phyloP scores from a whole-genome alignment of 2,113 vertebrate genomes.

The Brachyhypopomus gauderio region DNA sequence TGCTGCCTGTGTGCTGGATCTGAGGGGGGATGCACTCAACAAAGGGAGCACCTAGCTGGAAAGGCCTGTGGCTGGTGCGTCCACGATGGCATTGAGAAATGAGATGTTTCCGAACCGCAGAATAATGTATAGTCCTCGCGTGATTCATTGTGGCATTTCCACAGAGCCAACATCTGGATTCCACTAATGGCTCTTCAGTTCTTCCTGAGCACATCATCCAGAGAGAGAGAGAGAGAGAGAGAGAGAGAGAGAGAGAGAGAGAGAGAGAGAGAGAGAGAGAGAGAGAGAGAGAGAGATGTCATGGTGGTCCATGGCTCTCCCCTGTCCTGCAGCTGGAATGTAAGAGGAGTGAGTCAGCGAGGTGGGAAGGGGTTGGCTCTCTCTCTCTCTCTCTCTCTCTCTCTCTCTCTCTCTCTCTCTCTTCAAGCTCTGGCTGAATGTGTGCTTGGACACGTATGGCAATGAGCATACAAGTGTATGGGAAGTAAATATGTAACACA shows the following conservation, averaged over 20 bases:
- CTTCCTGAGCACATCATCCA: conserved; percentile 21
- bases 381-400: too few species aligned
- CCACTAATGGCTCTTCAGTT: conserved; percentile 28
- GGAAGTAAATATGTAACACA: neutral
- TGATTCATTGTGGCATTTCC: conserved; percentile 31
- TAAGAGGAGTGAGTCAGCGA: too few species aligned
- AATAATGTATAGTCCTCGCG: conserved; percentile 33
- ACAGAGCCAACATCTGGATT: conserved; percentile 40
- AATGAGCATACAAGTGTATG: neutral
- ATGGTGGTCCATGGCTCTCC: too few species aligned
- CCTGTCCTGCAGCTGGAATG: too few species aligned
- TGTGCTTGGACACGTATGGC: neutral
- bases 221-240: conserved; percentile 8
- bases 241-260: conserved; percentile 10
- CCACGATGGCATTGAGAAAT: conserved; percentile 26
- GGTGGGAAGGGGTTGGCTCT: neutral
- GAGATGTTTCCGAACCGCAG: conserved; percentile 45
- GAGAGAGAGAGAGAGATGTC: neutral
- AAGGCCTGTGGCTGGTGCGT: conserved; percentile 11
- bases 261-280: neutral
- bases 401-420: too few species aligned
- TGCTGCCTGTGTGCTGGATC: conserved; percentile 10
- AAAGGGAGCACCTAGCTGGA: conserved; percentile 22
- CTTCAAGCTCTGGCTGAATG: neutral
- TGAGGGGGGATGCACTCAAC: conserved; percentile 14